These are phyloP conservation scores for Chionodraco myersi DNA, from an alignment of 2,113 vertebrate species.

Conservation along the genomic window DNA sequence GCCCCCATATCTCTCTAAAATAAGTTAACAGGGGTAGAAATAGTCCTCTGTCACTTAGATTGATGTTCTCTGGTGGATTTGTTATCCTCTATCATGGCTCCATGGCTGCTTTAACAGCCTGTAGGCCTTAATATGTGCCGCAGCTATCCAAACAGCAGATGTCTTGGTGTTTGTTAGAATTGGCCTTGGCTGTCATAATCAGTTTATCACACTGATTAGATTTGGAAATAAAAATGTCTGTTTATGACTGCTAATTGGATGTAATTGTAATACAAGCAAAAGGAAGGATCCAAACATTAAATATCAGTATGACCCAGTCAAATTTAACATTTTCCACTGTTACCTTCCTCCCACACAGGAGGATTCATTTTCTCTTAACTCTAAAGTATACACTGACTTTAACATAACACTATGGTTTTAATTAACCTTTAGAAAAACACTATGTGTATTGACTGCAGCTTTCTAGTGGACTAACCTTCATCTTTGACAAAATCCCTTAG, in stretches of 20 bases:
- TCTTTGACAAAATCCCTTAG: background rate
- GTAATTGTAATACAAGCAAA: constrained; percentile 31
- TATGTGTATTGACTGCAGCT: constrained; percentile 19
- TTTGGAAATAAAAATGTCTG: background rate
- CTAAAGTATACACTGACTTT: constrained; percentile 20
- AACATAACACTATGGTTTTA: constrained; percentile 38
- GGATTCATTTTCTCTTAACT: constrained; percentile 21
- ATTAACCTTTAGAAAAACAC: constrained; percentile 30
- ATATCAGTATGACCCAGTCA: background rate
- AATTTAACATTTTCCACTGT: background rate
- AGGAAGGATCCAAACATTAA: constrained; percentile 7
- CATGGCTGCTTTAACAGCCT: constrained; percentile 36
- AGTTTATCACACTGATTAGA: constrained; percentile 65
- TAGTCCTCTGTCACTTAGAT: constrained; percentile 61
- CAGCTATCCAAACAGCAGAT: constrained; percentile 64
- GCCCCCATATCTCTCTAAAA: constrained; percentile 54
- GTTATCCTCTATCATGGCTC: constrained; percentile 56
- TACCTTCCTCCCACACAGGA: background rate
- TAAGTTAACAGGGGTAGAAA: constrained; percentile 68
- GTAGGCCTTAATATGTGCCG: constrained; percentile 41
- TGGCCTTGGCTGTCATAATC: constrained; percentile 60
- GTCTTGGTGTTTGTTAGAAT: constrained; percentile 50
- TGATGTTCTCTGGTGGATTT: constrained; percentile 68
- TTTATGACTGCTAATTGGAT: constrained; percentile 33
- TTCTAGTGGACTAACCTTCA: constrained; percentile 13